Conservation (phyloP, 2,797 vertebrate species). For the Malacoraja senta region DNA sequence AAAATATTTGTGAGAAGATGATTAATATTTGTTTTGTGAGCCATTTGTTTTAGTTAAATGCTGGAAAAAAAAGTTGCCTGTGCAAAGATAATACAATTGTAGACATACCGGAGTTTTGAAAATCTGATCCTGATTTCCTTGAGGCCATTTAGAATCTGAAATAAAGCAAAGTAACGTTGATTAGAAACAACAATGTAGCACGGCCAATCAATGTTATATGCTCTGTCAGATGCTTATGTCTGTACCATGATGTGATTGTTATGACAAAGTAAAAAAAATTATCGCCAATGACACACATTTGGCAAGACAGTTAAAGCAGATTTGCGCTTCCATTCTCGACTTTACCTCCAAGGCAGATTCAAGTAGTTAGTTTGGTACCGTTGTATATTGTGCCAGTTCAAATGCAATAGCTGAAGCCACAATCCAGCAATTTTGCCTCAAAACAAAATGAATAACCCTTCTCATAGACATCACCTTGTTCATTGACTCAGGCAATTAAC, state of each 20-base stretch:
- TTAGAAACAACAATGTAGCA: too few species aligned
- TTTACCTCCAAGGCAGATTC: neutral
- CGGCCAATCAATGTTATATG: neutral
- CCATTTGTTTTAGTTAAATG: neutral
- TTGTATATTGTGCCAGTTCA: neutral
- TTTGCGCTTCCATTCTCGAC: neutral
- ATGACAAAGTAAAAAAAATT: neutral
- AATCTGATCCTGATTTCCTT: slow-evolving; percentile 87
- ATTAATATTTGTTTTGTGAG: neutral
- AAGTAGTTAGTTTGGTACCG: neutral
- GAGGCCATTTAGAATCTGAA: slow-evolving; percentile 96
- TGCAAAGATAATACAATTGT: neutral
- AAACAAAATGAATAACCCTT: neutral
- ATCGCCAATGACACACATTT: neutral
- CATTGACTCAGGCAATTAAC: neutral
- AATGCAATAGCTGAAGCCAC: neutral
- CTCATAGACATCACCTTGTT: neutral
- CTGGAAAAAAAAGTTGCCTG: neutral
- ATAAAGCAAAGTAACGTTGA: slow-evolving; percentile 45
- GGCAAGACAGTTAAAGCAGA: neutral
- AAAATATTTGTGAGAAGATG: neutral
- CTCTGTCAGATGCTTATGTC: neutral
- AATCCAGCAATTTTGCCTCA: neutral
- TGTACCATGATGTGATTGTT: neutral
- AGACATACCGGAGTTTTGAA: slow-evolving; percentile 78